Evolutionary conservation across 2,888 invertebrate genomes (phyloP), one percentile per base, ranked within the genome.

Genomic region (Bombyx huttoni): DNA sequence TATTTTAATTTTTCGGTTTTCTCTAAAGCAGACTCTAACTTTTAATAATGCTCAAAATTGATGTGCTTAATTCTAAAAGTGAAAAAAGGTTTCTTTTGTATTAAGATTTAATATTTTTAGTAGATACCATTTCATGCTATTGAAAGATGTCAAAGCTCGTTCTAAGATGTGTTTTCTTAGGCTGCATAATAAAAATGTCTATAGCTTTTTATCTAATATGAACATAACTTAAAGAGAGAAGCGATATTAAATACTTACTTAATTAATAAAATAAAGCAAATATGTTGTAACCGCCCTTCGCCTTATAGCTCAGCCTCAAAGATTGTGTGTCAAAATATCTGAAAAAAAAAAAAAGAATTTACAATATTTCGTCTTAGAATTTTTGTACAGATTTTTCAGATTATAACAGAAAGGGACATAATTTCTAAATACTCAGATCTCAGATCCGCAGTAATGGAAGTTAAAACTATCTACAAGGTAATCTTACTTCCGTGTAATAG

Each of bases 401-500:
- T n/a, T n/a, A n/a, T n/a, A n/a, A n/a, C n/a, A n/a, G n/a, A n/a
- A n/a, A n/a, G n/a, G n/a, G n/a, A n/a, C n/a, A n/a, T n/a, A n/a
- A 24, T 24, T 24, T 24, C 24, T 24, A 24, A 24, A 24, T 24
- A 24, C 24, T 24, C 24, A 24, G 5, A 24, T 24, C 24, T 24
- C 5, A 24, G 24, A 24, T 24, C 5, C 24, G 24, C 24, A 24
- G 24, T 24, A 24, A 24, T 24, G 24, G 24, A 40, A 12, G 34
- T 14, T 34, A 13, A 24, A 45, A 49, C 48, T 46, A 55, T 53
- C 53, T 51, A 51, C 47, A 50, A 53, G 51, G 52, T 49, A 48
- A 54, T 51, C 53, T 34, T 46, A 49, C 50, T 58, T 58, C 52
- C 55, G 52, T 55, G 49, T 50, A 59, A 56, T 48, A 51, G 51